Base-by-base conservation (phyloP, 1,140 invertebrate genomes). In the Melipona quadrifasciata region DNA sequence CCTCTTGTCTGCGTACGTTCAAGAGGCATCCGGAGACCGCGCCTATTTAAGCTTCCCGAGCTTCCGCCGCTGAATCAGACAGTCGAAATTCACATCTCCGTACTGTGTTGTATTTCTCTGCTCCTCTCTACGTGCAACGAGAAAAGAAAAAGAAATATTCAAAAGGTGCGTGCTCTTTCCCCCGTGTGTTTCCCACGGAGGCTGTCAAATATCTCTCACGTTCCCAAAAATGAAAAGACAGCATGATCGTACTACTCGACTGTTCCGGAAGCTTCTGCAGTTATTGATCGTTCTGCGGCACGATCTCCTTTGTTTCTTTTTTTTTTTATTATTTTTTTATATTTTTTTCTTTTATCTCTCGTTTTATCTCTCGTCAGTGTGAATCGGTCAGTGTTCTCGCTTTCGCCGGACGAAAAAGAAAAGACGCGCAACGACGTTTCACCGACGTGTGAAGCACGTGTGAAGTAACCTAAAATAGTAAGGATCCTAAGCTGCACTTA, bases 1-100 rank as follows among this genome's bases (percentile, higher is more conserved):
- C 27, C 47, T 53, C 70, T 24, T 61, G 55, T 21, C 61, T 68
- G 77, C 64, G 34, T 65, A 39, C 73, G 75, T 72, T 39, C 14
- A 34, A 51, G 21, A 31, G 21, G 34, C 70, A 65, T 47, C 27
- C 31, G 31, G 10, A 39, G 61, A 19, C 34, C 31, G 34, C 1
- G 64, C 2, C 84, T 89, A 89, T 89, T 89, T 89, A 89, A 89
- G 77, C 77, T 55, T 27, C 58, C 58, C 27, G 75, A 71, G 84
- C 73, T 47, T 67, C n/a, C 53, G 55, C 65, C 75, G 19, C 31
- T 47, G 75, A 88, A 64, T 86, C 84, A 89, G 86, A 31, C 31
- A 87, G 79, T 82, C 68, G 16, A 67, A 58, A 65, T 65, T 47
- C 27, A 27, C 57, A 24, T 65, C 11, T 17, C 47, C 53, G 19